A percentile compares a stretch with the other conserved stretches of the same genome.
Conservation (phyloP, 2,888 invertebrate genomes). For the Quadriops clusia region DNA sequence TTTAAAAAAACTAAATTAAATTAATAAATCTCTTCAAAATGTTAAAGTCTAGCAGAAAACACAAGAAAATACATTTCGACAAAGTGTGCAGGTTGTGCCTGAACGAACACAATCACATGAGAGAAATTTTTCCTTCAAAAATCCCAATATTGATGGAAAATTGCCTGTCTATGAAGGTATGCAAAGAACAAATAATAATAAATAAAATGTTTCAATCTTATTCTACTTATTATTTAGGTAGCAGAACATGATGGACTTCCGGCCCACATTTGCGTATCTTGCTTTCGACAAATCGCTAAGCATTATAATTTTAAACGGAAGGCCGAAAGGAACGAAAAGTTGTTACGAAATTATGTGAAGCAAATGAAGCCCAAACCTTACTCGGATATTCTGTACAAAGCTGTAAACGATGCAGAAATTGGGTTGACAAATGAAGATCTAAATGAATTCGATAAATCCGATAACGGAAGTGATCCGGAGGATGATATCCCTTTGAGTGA, state of each 20-base stretch:
- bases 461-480: conserved; percentile 16
- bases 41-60: conserved; percentile 13
- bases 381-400: conserved; percentile 25
- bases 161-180: conserved; percentile 29
- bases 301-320: conserved; percentile 34
- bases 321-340: conserved; percentile 30
- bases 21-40: no score
- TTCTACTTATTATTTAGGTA: conserved; percentile 25
- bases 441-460: conserved; percentile 9
- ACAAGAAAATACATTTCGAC: conserved; percentile 21
- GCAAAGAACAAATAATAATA: conserved; percentile 7
- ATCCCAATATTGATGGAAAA: conserved; percentile 30
- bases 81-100: conserved; percentile 30
- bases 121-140: conserved; percentile 26
- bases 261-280: conserved; percentile 32
- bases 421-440: conserved; percentile 15
- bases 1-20: no score
- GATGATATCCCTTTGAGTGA: conserved; percentile 20
- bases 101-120: conserved; percentile 24
- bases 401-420: conserved; percentile 26
- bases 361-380: conserved; percentile 16
- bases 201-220: conserved; percentile 6
- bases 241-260: conserved; percentile 33
- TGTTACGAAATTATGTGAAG: conserved; percentile 26
- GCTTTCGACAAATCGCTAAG: conserved; percentile 33